These are phyloP conservation scores for Allobates femoralis DNA, from an alignment of 2,797 vertebrate species.

Conservation along the genomic window DNA sequence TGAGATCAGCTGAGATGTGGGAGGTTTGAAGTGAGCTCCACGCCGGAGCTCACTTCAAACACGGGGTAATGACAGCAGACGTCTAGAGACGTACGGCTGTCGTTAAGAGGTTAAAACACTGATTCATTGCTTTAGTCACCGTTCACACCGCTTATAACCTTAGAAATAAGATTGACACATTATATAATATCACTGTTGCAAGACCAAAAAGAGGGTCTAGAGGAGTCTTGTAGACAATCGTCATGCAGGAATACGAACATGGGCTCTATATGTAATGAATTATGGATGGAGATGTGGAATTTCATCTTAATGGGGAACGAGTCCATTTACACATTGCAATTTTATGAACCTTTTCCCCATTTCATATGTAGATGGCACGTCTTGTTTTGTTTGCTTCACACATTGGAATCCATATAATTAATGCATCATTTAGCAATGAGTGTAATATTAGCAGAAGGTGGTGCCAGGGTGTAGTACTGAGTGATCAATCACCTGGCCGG, in stretches of 20 bases:
- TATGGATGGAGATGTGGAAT: background rate
- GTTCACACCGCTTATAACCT: background rate
- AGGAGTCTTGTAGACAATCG: background rate
- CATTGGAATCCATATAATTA: slow-evolving; percentile 46
- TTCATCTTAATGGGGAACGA: background rate
- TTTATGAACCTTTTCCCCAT: background rate
- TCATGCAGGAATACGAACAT: background rate
- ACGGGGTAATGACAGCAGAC: no score
- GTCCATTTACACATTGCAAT: background rate
- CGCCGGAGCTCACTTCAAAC: no score
- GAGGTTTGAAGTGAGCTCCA: no score
- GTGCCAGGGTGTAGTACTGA: slow-evolving; percentile 41
- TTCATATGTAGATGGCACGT: background rate
- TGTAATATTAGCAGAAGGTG: slow-evolving; percentile 38
- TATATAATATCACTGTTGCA: background rate
- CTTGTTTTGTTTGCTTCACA: slow-evolving; percentile 5
- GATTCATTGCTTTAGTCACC: background rate
- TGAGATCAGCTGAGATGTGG: no score
- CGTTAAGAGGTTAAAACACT: no score
- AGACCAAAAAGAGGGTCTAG: background rate
- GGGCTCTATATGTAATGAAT: background rate
- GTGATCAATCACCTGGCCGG: slow-evolving; percentile 39
- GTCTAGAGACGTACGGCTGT: no score
- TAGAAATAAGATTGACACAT: background rate
- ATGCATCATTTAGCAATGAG: slow-evolving; percentile 25